These are phyloP conservation scores for Notoglanidium macrostoma DNA, from an alignment of 2,797 vertebrate species.

Conservation along the genomic window DNA sequence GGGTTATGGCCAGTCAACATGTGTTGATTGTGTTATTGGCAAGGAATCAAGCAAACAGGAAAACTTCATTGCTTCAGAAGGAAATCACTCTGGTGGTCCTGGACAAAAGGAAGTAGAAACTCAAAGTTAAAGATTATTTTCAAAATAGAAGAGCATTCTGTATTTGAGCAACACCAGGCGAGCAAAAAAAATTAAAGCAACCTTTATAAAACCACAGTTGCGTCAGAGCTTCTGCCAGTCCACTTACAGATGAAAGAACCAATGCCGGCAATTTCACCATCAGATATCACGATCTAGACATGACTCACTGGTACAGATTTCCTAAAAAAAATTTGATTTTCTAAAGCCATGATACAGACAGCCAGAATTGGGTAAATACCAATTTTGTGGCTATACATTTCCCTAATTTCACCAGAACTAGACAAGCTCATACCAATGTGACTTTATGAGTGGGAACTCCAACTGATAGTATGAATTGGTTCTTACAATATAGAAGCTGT, in stretches of 20 bases:
- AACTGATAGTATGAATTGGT: background rate
- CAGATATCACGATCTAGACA: background rate
- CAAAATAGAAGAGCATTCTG: background rate
- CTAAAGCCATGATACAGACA: background rate
- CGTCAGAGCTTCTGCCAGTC: background rate
- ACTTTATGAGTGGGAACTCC: background rate
- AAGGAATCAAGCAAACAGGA: conserved; percentile 9
- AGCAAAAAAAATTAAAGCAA: background rate
- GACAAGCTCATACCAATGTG: background rate
- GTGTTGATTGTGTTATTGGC: background rate
- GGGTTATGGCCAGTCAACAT: background rate
- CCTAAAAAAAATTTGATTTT: background rate
- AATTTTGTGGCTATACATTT: background rate
- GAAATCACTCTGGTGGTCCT: background rate
- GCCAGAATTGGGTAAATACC: background rate
- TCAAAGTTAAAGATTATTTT: background rate
- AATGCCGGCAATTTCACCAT: background rate
- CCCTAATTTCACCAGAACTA: background rate
- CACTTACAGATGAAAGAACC: background rate
- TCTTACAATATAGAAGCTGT: background rate
- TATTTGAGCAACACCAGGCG: background rate
- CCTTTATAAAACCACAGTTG: background rate
- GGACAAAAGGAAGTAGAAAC: background rate
- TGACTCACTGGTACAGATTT: background rate
- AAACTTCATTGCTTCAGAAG: background rate